Evolutionary conservation across 2,797 vertebrate species (phyloP).

Genomic region (Salarias fasciatus): DNA sequence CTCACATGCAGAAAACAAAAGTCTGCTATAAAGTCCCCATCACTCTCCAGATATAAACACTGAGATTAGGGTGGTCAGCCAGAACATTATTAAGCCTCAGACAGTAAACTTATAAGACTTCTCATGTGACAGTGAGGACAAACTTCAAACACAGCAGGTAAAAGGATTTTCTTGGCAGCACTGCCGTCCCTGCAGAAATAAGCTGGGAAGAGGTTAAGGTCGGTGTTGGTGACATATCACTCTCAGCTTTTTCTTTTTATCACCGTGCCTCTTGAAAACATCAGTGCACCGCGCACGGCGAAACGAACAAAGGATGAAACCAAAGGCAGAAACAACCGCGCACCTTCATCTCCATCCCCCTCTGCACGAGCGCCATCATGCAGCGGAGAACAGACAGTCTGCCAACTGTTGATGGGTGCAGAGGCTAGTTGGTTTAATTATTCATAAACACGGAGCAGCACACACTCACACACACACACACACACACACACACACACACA

Average conservation of each 20-base stretch:
- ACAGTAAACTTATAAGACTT: conserved; percentile 22
- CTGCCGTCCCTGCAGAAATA: conserved; percentile 6
- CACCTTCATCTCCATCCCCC: conserved; percentile 42
- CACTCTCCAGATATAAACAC: conserved; percentile 8
- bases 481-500: conserved; percentile 53
- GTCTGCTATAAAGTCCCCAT: conserved; percentile 14
- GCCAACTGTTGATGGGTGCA: conserved; percentile 63
- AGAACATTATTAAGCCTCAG: conserved; percentile 17
- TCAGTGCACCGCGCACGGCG: conserved; percentile 18
- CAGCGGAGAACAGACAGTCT: conserved; percentile 43
- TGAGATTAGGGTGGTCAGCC: conserved; percentile 10
- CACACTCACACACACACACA: conserved; percentile 55
- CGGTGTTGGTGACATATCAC: neutral
- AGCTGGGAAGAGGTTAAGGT: neutral
- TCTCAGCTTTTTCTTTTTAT: conserved; percentile 16
- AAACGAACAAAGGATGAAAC: conserved; percentile 31
- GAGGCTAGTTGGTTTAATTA: conserved; percentile 72
- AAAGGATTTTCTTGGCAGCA: conserved; percentile 20
- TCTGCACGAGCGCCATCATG: conserved; percentile 28
- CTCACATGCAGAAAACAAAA: conserved; percentile 13
- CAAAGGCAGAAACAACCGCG: conserved; percentile 24
- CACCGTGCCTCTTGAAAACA: conserved; percentile 9
- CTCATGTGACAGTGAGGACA: conserved; percentile 19
- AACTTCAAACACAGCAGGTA: conserved; percentile 13
- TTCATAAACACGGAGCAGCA: conserved; percentile 61